These are phyloP conservation scores for Parascotia fuliginaria DNA, from an alignment of 2,888 invertebrate genomes.

Conservation along the genomic window DNA sequence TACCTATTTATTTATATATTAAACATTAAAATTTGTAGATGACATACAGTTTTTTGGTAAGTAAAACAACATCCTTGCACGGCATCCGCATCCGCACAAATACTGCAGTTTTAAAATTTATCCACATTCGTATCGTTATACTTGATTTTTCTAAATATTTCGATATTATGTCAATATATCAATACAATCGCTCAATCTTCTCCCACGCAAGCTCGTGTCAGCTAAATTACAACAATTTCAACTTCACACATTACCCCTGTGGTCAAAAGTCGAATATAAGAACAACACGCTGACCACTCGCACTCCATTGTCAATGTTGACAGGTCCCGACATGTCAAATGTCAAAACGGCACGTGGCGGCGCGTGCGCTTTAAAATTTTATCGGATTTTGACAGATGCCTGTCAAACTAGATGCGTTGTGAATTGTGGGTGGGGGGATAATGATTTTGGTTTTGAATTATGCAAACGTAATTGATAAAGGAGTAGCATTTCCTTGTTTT, in stretches of 20 bases:
- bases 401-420: conserved; percentile 65
- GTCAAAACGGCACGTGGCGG: conserved; percentile 74
- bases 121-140: too few species aligned
- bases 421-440: conserved; percentile 53
- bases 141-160: too few species aligned
- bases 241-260: conserved; percentile 32
- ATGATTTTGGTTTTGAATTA: conserved; percentile 41
- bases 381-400: conserved; percentile 70
- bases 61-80: too few species aligned
- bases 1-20: too few species aligned
- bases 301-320: conserved; percentile 62
- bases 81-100: too few species aligned
- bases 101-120: too few species aligned
- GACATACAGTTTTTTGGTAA: too few species aligned
- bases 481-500: background rate
- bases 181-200: too few species aligned
- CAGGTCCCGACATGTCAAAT: conserved; percentile 70
- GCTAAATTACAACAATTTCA: conserved; percentile 12
- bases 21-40: too few species aligned
- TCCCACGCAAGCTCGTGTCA: too few species aligned
- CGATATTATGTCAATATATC: too few species aligned
- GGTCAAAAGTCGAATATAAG: conserved; percentile 63
- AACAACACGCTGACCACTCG: conserved; percentile 66
- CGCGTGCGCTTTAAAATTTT: conserved; percentile 77
- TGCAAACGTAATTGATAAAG: conserved; percentile 6